Conservation (phyloP, 1,140 invertebrate species). For the Lordiphosa mommai region DNA sequence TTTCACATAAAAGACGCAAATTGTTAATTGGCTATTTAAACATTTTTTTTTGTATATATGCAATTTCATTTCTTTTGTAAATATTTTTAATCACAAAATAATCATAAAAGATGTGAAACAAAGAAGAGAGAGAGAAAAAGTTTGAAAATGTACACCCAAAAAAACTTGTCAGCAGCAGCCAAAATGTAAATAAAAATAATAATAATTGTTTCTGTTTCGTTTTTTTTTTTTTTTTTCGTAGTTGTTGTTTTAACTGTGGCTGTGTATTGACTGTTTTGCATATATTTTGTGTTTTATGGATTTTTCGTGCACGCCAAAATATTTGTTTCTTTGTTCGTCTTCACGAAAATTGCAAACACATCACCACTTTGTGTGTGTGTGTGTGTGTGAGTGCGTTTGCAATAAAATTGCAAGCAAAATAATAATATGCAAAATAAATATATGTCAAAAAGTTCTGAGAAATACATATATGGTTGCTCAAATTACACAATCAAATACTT, state of each 20-base stretch:
- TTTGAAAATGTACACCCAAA: too few species aligned
- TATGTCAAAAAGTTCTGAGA: too few species aligned
- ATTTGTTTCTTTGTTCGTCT: conserved; percentile 64
- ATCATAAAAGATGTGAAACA: neutral
- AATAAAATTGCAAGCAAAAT: conserved; percentile 1
- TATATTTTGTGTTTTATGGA: conserved; percentile 38
- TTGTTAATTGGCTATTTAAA: conserved; percentile 71
- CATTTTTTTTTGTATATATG: conserved; percentile 23
- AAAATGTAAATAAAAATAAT: too few species aligned
- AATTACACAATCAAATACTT: too few species aligned
- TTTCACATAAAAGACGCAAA: conserved; percentile 35
- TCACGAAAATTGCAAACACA: conserved; percentile 43
- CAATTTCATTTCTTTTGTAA: conserved; percentile 43
- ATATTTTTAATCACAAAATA: conserved; percentile 27
- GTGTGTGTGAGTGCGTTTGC: conserved; percentile 21
- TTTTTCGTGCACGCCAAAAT: conserved; percentile 61
- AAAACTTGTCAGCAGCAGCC: too few species aligned
- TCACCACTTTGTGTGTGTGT: too few species aligned
- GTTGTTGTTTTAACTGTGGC: too few species aligned
- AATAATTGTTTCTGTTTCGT: neutral
- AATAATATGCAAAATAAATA: too few species aligned
- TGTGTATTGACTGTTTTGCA: too few species aligned
- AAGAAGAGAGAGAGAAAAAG: neutral
- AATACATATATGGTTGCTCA: too few species aligned
- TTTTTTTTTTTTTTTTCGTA: conserved; percentile 6